Evolutionary conservation across 2,888 invertebrate species (phyloP), one percentile per base, ranked within the genome.

Genomic region (Biston betularia): DNA sequence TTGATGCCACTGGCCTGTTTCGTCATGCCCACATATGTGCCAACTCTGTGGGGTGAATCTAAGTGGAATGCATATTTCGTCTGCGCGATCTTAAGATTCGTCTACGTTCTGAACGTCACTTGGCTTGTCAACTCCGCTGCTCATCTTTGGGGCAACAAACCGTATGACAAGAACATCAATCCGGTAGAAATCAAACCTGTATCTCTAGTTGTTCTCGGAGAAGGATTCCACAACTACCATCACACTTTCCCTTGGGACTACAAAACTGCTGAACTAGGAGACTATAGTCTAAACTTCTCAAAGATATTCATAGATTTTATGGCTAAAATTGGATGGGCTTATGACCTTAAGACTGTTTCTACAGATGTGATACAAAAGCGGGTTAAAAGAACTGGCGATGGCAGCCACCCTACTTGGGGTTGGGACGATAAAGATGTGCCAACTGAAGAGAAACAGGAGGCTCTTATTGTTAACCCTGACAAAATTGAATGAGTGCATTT

Each of bases 121-220:
- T 98, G 98, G 98, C 92, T 97, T 66, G 97, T 98, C 46, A 98
- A 98, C 92, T 97, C 97, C 70, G 97, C 97, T 0, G 98, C 98
- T 11, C 98, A 98, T 88, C 93, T 96, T 79, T 97, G 95, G 92
- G 97, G 97, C 60, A 90, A 92, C 75, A 96, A 95, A 78, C 96
- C 97, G 24, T 97, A 97, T 80, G 96, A 98, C 84, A 95, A 94
- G 94, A 85, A 89, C 88, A 96, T 97, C 78, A 96, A 96, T 80
- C 97, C 97, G 0, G 91, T 96, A 0, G 96, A 97, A 86, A 97
- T 96, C 75, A 89, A 90, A 34, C 81, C 94, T 0, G 97, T 97
- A 0, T 94, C 96, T 0, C 74, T 96, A 0, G 86, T 96, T 33
- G 95, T 96, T 0, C 84, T 96, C 48, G 97, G 97, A 0, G 97